phyloP scores from a whole-genome alignment of 2,888 invertebrate species.

The Chironomus riparius region DNA sequence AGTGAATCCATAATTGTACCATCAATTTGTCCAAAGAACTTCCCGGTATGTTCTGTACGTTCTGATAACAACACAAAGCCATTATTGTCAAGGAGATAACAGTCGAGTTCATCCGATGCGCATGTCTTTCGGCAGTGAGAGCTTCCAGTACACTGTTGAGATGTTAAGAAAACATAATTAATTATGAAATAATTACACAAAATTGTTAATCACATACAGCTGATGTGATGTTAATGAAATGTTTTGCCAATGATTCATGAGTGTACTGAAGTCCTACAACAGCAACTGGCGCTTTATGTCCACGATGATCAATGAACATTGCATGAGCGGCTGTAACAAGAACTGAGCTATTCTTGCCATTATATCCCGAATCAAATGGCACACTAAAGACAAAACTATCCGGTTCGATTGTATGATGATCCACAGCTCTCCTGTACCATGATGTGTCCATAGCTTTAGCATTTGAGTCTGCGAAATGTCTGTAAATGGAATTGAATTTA shows the following conservation, averaged over 20 bases:
- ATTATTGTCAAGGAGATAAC: conserved; percentile 89
- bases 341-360: conserved; percentile 47
- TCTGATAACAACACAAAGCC: conserved; percentile 90
- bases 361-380: conserved; percentile 40
- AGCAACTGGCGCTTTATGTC: conserved; percentile 77
- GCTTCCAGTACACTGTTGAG: conserved; percentile 59
- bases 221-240: conserved; percentile 82
- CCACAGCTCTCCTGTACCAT: conserved; percentile 86
- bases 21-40: conserved; percentile 90
- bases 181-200: background rate
- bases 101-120: conserved; percentile 78
- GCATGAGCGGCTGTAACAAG: conserved; percentile 86
- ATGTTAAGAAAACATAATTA: conserved; percentile 27
- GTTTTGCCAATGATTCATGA: conserved; percentile 69
- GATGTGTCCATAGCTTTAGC: conserved; percentile 75
- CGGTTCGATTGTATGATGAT: conserved; percentile 76
- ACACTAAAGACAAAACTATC: conserved; percentile 85
- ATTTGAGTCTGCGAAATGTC: conserved; percentile 73
- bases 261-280: conserved; percentile 88
- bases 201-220: conserved; percentile 49
- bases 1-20: conserved; percentile 90
- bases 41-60: conserved; percentile 74
- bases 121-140: conserved; percentile 72
- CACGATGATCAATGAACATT: conserved; percentile 73
- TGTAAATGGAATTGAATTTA: conserved; percentile 36